These are phyloP conservation scores for Synanthedon myopaeformis DNA, from an alignment of 2,888 invertebrate genomes.

Conservation along the genomic window DNA sequence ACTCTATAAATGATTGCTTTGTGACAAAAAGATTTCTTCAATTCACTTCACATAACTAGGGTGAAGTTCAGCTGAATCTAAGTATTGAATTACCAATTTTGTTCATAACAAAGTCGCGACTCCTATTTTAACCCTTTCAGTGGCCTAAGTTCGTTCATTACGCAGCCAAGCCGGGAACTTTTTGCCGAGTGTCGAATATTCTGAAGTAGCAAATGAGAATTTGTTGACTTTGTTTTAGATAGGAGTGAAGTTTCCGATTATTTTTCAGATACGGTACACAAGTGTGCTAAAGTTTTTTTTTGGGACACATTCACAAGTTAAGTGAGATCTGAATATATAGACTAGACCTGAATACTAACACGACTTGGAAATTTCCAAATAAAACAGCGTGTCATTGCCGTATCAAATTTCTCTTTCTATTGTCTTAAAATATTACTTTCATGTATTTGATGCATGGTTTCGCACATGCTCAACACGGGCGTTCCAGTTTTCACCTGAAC, in stretches of 20 bases:
- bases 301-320: too few relatives aligned
- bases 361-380: neutral
- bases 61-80: conserved; percentile 26
- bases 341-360: neutral
- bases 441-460: conserved; percentile 23
- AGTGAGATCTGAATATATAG: too few relatives aligned
- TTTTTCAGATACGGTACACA: neutral
- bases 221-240: conserved; percentile 33
- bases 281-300: too few relatives aligned
- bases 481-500: conserved; percentile 19
- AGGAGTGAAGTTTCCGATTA: conserved; percentile 8
- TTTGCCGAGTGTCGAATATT: conserved; percentile 35
- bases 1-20: conserved; percentile 5
- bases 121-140: conserved; percentile 47
- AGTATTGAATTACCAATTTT: conserved; percentile 55
- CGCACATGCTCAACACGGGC: conserved; percentile 14
- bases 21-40: conserved; percentile 30
- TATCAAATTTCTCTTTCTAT: neutral
- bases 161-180: conserved; percentile 29
- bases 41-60: conserved; percentile 27
- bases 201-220: conserved; percentile 31
- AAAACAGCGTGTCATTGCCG: neutral
- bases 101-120: conserved; percentile 42
- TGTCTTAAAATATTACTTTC: conserved; percentile 9
- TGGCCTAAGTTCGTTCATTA: conserved; percentile 51